These are phyloP conservation scores for Bombus pascuorum DNA, from an alignment of 1,140 invertebrate species.

Conservation along the genomic window DNA sequence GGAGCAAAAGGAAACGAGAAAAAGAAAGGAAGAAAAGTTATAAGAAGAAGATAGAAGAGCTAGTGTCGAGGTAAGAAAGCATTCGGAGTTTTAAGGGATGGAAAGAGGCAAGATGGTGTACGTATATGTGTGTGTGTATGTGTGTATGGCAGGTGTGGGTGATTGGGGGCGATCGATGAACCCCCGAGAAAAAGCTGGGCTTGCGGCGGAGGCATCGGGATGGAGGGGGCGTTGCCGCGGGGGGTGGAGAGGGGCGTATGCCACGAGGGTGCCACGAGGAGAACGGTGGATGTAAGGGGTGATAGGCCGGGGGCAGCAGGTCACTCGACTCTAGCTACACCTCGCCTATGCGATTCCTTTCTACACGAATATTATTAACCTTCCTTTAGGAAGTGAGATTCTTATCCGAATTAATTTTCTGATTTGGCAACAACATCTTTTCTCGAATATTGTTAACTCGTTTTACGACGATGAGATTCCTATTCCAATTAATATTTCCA, in stretches of 20 bases:
- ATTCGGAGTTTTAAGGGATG: constrained; percentile 69
- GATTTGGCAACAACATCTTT: background rate
- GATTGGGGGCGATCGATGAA: constrained; percentile 81
- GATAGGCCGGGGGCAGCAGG: constrained; percentile 73
- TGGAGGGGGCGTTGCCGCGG: constrained; percentile 52
- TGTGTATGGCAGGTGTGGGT: constrained; percentile 71
- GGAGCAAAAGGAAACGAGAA: too few species aligned
- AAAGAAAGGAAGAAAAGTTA: background rate
- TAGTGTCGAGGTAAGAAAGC: constrained; percentile 38
- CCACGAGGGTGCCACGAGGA: constrained; percentile 71
- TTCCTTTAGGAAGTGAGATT: background rate
- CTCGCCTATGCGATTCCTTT: constrained; percentile 64
- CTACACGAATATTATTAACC: constrained; percentile 45
- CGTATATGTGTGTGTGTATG: background rate
- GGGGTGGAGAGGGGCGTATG: constrained; percentile 58
- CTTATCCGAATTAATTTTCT: background rate
- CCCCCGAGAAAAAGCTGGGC: constrained; percentile 77
- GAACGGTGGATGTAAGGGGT: constrained; percentile 52
- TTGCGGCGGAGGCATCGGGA: constrained; percentile 64
- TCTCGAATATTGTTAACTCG: too few species aligned
- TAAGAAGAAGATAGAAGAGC: background rate
- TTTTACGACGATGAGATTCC: too few species aligned
- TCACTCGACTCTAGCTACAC: constrained; percentile 72
- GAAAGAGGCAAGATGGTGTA: constrained; percentile 70
- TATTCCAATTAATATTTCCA: too few species aligned